Conservation (phyloP, 2,888 invertebrate genomes). For the Eilema caniola region DNA sequence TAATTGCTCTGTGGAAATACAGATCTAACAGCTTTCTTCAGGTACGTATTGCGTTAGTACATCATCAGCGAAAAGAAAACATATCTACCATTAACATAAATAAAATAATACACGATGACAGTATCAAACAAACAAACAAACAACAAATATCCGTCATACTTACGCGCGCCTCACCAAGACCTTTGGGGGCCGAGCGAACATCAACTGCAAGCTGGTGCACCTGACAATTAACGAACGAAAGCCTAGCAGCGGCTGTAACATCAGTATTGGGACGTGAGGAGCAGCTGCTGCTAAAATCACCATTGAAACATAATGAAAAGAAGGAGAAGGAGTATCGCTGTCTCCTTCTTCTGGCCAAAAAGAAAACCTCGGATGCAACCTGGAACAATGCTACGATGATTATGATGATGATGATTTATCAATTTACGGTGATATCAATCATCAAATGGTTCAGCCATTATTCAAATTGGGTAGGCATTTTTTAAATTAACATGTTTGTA, state of each 20-base stretch:
- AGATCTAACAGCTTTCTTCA: conserved; percentile 62
- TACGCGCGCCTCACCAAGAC: too few species aligned
- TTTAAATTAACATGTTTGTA: not conserved
- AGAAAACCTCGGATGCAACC: too few species aligned
- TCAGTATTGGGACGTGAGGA: too few species aligned
- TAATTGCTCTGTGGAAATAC: conserved; percentile 70
- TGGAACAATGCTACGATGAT: not conserved
- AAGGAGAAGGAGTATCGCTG: too few species aligned
- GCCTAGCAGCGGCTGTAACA: too few species aligned
- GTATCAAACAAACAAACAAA: not conserved
- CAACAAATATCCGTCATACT: too few species aligned
- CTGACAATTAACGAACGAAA: too few species aligned
- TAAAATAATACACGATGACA: not conserved
- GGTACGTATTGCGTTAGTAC: conserved; percentile 53
- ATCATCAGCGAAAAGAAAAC: not conserved
- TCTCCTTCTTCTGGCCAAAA: too few species aligned
- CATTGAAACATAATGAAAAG: too few species aligned
- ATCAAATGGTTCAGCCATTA: not conserved
- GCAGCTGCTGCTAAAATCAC: too few species aligned
- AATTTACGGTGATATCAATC: not conserved
- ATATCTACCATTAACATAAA: not conserved
- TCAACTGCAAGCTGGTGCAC: too few species aligned
- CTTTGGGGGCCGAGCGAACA: too few species aligned
- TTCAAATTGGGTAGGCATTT: not conserved
- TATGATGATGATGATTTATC: not conserved